These are phyloP conservation scores for Charanyca ferruginea DNA, from an alignment of 2,888 invertebrate genomes.

Conservation along the genomic window DNA sequence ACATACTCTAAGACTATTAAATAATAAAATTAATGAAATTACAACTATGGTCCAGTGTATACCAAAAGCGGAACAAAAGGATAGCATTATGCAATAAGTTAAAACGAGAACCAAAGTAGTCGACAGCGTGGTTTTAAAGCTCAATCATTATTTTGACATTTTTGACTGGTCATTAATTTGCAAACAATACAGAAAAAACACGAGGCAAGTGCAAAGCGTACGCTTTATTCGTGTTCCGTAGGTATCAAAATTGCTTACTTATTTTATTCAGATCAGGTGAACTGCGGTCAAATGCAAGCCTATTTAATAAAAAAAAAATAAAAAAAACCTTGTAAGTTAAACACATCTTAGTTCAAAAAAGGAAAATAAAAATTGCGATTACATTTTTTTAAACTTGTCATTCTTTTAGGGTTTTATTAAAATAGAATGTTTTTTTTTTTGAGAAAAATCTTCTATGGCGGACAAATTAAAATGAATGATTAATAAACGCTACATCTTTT, in stretches of 20 bases:
- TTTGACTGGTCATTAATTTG: conserved; percentile 65
- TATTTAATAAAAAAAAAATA: too few species aligned
- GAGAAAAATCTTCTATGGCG: too few species aligned
- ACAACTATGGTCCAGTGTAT: conserved; percentile 41
- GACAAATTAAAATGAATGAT: too few species aligned
- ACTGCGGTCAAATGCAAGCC: too few species aligned
- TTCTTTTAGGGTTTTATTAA: too few species aligned
- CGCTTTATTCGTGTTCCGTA: conserved; percentile 8
- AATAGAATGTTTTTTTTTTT: too few species aligned
- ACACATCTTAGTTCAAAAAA: too few species aligned
- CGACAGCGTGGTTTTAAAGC: conserved; percentile 30
- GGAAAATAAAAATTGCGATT: too few species aligned
- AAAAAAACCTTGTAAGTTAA: too few species aligned
- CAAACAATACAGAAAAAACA: conserved; percentile 58
- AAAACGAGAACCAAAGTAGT: conserved; percentile 28
- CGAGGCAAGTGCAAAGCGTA: neutral
- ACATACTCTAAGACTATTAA: too few species aligned
- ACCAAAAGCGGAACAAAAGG: conserved; percentile 57
- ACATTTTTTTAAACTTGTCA: too few species aligned
- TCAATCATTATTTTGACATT: conserved; percentile 68
- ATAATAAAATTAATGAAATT: conserved; percentile 43
- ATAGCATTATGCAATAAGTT: conserved; percentile 55
- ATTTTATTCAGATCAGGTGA: too few species aligned
- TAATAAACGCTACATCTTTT: neutral
- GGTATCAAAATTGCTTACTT: neutral